Conservation (phyloP, 2,113 vertebrate species). For the Macrotus californicus region DNA sequence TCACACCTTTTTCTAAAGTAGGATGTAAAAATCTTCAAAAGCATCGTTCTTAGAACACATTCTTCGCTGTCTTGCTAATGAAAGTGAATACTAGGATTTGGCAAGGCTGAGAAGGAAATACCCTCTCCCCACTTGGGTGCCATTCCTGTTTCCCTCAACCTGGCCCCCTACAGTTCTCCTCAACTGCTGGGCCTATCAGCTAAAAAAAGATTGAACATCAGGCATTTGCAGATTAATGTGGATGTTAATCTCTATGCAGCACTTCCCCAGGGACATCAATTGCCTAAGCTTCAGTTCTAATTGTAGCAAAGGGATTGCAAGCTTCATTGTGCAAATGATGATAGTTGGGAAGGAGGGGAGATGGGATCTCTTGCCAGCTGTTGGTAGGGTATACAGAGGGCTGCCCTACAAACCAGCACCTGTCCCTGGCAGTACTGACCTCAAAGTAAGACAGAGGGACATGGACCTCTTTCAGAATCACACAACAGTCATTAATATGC, state of each 20-base stretch:
- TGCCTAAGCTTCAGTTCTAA: background rate
- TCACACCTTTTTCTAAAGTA: background rate
- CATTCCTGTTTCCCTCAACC: background rate
- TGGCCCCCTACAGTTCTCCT: background rate
- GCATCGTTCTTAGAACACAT: background rate
- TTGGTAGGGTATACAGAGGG: rapidly evolving
- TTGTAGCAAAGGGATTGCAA: background rate
- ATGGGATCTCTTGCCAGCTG: background rate
- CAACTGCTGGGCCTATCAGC: background rate
- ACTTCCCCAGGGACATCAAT: background rate
- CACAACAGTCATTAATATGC: background rate
- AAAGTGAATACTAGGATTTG: background rate
- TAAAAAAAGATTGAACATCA: background rate
- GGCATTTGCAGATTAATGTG: background rate
- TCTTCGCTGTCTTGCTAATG: background rate
- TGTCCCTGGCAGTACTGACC: background rate
- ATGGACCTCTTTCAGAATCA: background rate
- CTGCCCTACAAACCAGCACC: background rate
- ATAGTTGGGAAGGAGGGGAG: background rate
- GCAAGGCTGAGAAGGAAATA: background rate
- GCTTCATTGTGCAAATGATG: background rate
- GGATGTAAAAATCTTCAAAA: background rate
- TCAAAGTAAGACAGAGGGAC: background rate
- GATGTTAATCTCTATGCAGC: background rate
- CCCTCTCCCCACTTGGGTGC: background rate